These are phyloP conservation scores for Pachyuromys duprasi DNA, from an alignment of 2,797 vertebrate species.

Conservation along the genomic window DNA sequence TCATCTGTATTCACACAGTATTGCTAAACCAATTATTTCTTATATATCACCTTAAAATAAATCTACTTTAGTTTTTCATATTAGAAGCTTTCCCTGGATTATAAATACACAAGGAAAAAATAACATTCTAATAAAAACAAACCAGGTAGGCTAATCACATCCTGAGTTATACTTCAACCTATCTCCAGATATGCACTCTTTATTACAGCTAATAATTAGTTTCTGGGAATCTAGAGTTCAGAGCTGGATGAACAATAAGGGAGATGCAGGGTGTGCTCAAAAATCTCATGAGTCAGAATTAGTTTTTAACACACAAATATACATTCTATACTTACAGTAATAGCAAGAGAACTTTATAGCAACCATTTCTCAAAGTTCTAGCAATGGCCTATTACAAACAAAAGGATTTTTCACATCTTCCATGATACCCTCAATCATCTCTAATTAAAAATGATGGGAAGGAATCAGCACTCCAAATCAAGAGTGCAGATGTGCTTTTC, in stretches of 20 bases:
- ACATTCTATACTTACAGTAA: background rate
- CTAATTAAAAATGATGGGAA: background rate
- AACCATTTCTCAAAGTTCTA: background rate
- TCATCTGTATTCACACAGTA: conserved; percentile 49
- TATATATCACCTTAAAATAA: conserved; percentile 63
- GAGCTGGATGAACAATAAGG: conserved; percentile 36
- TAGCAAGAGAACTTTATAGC: conserved; percentile 37
- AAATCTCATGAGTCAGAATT: conserved; percentile 51
- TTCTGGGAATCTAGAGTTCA: conserved; percentile 59
- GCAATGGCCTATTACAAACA: conserved; percentile 38
- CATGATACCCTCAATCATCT: background rate
- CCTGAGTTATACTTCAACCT: conserved; percentile 31
- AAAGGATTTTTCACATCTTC: conserved; percentile 25
- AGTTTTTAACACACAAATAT: conserved; percentile 20
- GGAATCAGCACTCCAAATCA: background rate
- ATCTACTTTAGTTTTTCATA: conserved; percentile 62
- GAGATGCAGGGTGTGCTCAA: background rate
- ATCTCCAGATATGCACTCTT: conserved; percentile 45
- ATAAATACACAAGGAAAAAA: conserved; percentile 26
- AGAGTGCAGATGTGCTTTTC: background rate
- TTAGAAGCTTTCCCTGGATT: conserved; percentile 50
- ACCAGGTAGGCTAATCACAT: conserved; percentile 4
- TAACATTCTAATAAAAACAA: conserved; percentile 63
- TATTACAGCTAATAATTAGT: conserved; percentile 69
- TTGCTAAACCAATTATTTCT: conserved; percentile 62